These are phyloP conservation scores for Drosophila ambigua DNA, from an alignment of 1,140 invertebrate genomes.

Conservation along the genomic window DNA sequence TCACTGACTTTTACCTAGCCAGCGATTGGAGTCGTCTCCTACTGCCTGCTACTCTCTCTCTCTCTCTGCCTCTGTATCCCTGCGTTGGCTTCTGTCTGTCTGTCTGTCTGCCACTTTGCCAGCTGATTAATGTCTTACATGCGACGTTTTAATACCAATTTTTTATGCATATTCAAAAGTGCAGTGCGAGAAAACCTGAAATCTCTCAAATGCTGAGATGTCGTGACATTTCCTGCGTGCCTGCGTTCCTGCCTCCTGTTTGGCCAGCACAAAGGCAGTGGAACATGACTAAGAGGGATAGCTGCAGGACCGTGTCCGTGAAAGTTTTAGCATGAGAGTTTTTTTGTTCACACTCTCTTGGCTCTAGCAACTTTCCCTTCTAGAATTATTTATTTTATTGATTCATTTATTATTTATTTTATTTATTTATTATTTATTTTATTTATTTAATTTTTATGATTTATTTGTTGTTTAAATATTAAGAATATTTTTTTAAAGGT, in stretches of 20 bases:
- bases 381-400: too few relatives aligned
- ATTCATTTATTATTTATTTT: too few relatives aligned
- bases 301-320: background rate
- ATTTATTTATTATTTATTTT: too few relatives aligned
- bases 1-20: slow-evolving; percentile 72
- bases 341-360: too few relatives aligned
- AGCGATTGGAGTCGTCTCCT: slow-evolving; percentile 27
- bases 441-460: too few relatives aligned
- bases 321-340: too few relatives aligned
- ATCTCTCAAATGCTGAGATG: slow-evolving; percentile 36
- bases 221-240: slow-evolving; percentile 75
- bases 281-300: background rate
- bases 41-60: background rate
- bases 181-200: slow-evolving; percentile 56
- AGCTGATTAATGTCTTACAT: slow-evolving; percentile 82
- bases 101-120: slow-evolving; percentile 67
- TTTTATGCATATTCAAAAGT: slow-evolving; percentile 80
- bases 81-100: slow-evolving; percentile 35
- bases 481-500: background rate
- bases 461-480: too few relatives aligned
- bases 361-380: too few relatives aligned
- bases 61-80: too few relatives aligned
- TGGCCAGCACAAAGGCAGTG: slow-evolving; percentile 17
- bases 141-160: slow-evolving; percentile 82
- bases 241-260: slow-evolving; percentile 12